phyloP scores from a whole-genome alignment of 2,113 vertebrate genomes.

The Hippocampus guttulatus region DNA sequence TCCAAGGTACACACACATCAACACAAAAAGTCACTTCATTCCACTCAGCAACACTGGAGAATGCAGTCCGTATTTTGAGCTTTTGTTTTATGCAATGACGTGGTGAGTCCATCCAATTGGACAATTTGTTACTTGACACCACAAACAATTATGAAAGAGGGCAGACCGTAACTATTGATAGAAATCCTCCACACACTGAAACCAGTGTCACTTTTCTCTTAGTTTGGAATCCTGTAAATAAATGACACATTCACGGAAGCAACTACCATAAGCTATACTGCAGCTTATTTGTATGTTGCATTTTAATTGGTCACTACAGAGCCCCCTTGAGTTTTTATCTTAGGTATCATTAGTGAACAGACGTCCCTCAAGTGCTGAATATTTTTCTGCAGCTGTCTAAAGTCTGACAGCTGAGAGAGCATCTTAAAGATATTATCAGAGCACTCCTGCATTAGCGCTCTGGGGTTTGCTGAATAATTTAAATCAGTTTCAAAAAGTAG shows the following conservation, averaged over 20 bases:
- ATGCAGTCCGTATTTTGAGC: not conserved
- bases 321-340: constrained; percentile 1
- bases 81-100: constrained; percentile 19
- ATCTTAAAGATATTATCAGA: constrained; percentile 55
- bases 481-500: constrained; percentile 51
- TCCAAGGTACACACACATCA: constrained; percentile 78
- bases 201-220: constrained; percentile 22
- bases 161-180: constrained; percentile 20
- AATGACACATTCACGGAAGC: not conserved
- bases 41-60: not conserved
- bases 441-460: constrained; percentile 51
- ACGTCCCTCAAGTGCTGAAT: constrained; percentile 25
- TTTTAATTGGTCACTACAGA: constrained; percentile 5
- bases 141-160: constrained; percentile 6
- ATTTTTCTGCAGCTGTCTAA: constrained; percentile 37
- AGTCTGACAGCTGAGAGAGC: constrained; percentile 42
- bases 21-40: not conserved
- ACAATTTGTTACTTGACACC: constrained; percentile 22
- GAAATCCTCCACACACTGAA: constrained; percentile 1
- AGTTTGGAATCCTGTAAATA: not conserved
- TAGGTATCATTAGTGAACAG: constrained; percentile 14
- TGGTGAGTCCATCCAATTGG: constrained; percentile 33
- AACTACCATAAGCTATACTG: not conserved
- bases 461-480: constrained; percentile 65
- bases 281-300: not conserved